phyloP scores from a whole-genome alignment of 2,888 invertebrate genomes.

The Ptilodon capucinus region DNA sequence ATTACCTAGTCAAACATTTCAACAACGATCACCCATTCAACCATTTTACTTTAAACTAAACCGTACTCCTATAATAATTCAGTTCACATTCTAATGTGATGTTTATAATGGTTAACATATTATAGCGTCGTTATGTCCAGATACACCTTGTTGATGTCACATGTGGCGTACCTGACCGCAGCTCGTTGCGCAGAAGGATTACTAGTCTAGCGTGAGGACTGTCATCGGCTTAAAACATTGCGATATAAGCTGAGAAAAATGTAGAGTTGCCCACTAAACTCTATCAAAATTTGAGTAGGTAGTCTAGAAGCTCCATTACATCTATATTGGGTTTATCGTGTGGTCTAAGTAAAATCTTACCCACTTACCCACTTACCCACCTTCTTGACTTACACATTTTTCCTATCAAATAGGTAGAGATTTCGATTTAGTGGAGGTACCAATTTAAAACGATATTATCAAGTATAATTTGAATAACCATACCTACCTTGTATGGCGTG shows the following conservation, averaged over 20 bases:
- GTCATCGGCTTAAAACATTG: background rate
- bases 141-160: slow-evolving; percentile 56
- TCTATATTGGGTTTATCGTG: too few species aligned
- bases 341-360: too few species aligned
- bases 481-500: too few species aligned
- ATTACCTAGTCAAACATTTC: slow-evolving; percentile 29
- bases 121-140: slow-evolving; percentile 27
- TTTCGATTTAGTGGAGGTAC: too few species aligned
- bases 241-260: background rate
- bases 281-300: too few species aligned
- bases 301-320: too few species aligned
- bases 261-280: too few species aligned
- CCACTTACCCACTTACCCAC: too few species aligned
- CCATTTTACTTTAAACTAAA: background rate
- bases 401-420: too few species aligned
- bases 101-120: background rate
- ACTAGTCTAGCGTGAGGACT: background rate
- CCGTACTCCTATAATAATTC: background rate
- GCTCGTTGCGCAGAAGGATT: slow-evolving; percentile 4
- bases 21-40: background rate
- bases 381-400: too few species aligned
- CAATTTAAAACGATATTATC: too few species aligned
- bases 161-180: slow-evolving; percentile 46
- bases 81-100: background rate
- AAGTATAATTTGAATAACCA: too few species aligned